These are phyloP conservation scores for Cololabis saira DNA, from an alignment of 2,113 vertebrate species.

Conservation along the genomic window DNA sequence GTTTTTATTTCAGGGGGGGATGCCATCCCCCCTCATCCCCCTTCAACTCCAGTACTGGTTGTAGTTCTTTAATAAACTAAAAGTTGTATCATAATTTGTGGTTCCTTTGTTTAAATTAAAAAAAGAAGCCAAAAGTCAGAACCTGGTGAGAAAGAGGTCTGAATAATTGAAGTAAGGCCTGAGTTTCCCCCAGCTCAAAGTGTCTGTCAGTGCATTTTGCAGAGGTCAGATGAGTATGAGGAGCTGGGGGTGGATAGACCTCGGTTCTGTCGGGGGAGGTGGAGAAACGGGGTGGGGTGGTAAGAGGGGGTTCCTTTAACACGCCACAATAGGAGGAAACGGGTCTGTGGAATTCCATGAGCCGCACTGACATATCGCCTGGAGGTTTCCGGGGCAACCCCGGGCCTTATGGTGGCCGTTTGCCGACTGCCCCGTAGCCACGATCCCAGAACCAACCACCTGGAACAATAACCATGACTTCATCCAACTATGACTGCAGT, in stretches of 20 bases:
- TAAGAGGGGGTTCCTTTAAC: constrained; percentile 21
- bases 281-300: constrained; percentile 1
- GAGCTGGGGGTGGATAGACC: constrained; percentile 22
- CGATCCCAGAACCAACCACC: too few species aligned
- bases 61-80: too few species aligned
- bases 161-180: background rate
- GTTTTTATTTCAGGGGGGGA: too few species aligned
- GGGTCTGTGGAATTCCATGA: constrained; percentile 73
- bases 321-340: constrained; percentile 78
- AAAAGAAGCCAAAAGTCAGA: too few species aligned
- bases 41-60: too few species aligned
- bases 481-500: too few species aligned
- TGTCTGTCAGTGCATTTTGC: background rate
- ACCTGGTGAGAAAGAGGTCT: too few species aligned
- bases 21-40: too few species aligned
- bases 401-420: constrained; percentile 6
- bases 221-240: background rate
- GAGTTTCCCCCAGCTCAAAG: background rate
- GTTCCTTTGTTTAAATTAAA: too few species aligned
- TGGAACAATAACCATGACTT: too few species aligned
- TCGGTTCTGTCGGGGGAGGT: constrained; percentile 45
- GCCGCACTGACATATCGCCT: constrained; percentile 69
- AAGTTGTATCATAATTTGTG: too few species aligned
- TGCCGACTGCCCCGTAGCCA: too few species aligned
- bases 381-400: constrained; percentile 83